Percentiles rank a stretch among this genome's conserved stretches.
These are phyloP conservation scores for Cylloceria caligata DNA, from an alignment of 2,888 invertebrate genomes.

Conservation along the genomic window DNA sequence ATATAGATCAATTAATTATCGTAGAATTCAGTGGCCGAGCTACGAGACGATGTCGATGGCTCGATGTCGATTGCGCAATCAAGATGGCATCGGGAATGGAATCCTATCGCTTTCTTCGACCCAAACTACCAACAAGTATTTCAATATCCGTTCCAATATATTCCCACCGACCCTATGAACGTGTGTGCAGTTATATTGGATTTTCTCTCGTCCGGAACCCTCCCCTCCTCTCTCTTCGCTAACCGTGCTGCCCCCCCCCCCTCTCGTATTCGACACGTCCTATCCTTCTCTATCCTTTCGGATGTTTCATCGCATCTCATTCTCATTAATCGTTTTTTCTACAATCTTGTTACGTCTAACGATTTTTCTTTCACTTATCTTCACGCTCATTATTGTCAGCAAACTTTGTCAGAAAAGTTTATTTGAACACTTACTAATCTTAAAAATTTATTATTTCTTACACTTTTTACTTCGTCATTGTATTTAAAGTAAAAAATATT, in stretches of 20 bases:
- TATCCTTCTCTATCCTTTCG: slow-evolving; percentile 27
- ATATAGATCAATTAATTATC: slow-evolving; percentile 78
- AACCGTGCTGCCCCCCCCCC: slow-evolving; percentile 59
- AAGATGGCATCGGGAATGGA: slow-evolving; percentile 83
- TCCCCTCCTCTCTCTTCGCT: slow-evolving; percentile 44
- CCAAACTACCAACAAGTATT: slow-evolving; percentile 84
- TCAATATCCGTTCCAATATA: slow-evolving; percentile 84
- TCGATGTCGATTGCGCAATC: slow-evolving; percentile 81
- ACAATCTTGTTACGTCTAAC: background rate
- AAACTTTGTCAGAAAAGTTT: too few species aligned
- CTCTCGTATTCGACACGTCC: slow-evolving; percentile 61
- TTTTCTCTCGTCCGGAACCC: slow-evolving; percentile 72
- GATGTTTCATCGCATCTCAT: slow-evolving; percentile 23
- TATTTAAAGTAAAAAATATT: too few species aligned
- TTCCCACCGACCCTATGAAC: slow-evolving; percentile 82
- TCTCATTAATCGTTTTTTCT: slow-evolving; percentile 17
- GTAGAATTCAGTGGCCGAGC: slow-evolving; percentile 77
- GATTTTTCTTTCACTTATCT: background rate
- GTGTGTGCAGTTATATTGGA: slow-evolving; percentile 83
- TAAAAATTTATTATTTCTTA: too few species aligned
- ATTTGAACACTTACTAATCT: too few species aligned
- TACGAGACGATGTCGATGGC: slow-evolving; percentile 70
- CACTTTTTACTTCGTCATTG: too few species aligned
- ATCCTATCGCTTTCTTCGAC: slow-evolving; percentile 79
- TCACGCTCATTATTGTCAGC: background rate